Base-by-base conservation (phyloP, 2,888 invertebrate genomes). In the Marronus borbonicus region DNA sequence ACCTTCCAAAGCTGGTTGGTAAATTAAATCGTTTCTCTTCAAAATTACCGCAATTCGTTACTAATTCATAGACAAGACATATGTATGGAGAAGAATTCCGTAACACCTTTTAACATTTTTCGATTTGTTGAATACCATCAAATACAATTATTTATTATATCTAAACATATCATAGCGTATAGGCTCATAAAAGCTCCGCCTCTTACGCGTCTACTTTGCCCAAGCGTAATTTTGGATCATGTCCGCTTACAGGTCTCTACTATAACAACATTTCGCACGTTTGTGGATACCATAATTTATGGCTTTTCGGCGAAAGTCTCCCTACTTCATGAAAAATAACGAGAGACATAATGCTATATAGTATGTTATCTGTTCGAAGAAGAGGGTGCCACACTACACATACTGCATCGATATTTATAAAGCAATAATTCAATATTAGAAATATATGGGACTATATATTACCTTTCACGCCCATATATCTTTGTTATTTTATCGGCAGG, bases 401-500 rank as follows among this genome's bases (percentile, higher is more conserved):
- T 60, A 5, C 24, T 24, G 20, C 28, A 60, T 24, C 60, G 66
- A 68, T 68, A 68, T 68, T 68, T 68, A 68, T 68, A 49, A 8
- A 49, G 44, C 49, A 68, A 68, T 68, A 68, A 68, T 68, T 68
- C 66, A 68, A 49, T 68, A 49, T 68, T 68, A 68, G 49, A 66
- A 68, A 60, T 60, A 68, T 68, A 68, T 49, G 20, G 66, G 24
- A 49, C 66, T 20, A 68, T 68, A 68, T 68, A 49, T 68, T 68
- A 68, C 24, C 5, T 52, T 60, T 24, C 60, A 24, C 24, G 2
- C 12, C 7, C 24, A 28, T 24, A 20, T 60, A 60, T 60, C 60
- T 60, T 60, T 24, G 60, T 60, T 60, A 60, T 60, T 60, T 60
- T 60, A 24, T 24, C 24, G 12, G 14, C 60, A 12, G 44, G 12